Conservation (phyloP, 2,113 vertebrate genomes). For the Scatophagus argus region DNA sequence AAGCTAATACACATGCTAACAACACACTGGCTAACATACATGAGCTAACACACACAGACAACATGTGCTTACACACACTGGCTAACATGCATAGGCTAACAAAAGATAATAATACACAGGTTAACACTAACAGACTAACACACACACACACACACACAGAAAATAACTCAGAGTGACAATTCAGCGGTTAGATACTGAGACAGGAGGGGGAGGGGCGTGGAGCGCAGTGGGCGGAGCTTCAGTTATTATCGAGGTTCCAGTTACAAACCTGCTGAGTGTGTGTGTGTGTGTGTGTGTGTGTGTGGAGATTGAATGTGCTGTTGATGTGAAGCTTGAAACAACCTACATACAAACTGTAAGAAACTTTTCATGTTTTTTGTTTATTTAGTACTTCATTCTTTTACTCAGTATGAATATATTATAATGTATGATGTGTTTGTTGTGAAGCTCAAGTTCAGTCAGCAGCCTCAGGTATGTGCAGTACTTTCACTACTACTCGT, state of each 20-base stretch:
- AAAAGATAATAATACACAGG: background rate
- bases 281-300: slow-evolving; percentile 42
- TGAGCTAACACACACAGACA: background rate
- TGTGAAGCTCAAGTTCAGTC: too few relatives aligned
- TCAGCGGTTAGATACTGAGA: background rate
- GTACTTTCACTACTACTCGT: background rate
- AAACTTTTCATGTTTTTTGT: background rate
- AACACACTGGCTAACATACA: background rate
- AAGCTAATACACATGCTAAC: background rate
- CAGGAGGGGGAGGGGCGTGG: background rate
- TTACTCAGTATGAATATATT: too few relatives aligned
- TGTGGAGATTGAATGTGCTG: slow-evolving; percentile 21
- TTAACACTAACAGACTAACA: background rate
- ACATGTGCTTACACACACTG: background rate
- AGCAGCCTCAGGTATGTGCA: background rate
- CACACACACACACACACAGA: background rate
- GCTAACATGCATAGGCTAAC: background rate
- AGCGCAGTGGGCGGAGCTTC: slow-evolving; percentile 1
- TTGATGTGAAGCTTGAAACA: slow-evolving; percentile 29
- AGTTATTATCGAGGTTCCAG: slow-evolving; percentile 37
- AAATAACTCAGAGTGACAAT: background rate
- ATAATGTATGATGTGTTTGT: too few relatives aligned
- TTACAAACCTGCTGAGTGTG: slow-evolving; percentile 56
- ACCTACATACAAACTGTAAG: slow-evolving; percentile 44
- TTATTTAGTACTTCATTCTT: background rate